Evolutionary conservation across 1,140 invertebrate species (phyloP).

Genomic region (Chironomus tepperi): DNA sequence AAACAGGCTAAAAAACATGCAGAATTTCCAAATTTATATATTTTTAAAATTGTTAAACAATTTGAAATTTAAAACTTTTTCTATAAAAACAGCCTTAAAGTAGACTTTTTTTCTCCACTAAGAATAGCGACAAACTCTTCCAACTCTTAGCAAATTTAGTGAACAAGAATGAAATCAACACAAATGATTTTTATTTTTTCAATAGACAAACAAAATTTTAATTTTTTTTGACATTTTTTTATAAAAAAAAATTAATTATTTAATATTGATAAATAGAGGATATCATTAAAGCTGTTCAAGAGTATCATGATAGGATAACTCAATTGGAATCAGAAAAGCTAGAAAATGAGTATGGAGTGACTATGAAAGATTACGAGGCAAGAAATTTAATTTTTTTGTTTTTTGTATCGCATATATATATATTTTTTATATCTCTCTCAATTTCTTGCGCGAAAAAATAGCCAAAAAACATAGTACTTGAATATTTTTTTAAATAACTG

Average conservation of each 20-base stretch:
- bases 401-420: background rate
- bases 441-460: too few species aligned
- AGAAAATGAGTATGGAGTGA: constrained; percentile 91
- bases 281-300: constrained; percentile 75
- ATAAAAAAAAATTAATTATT: background rate
- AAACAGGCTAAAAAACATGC: too few species aligned
- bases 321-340: constrained; percentile 90
- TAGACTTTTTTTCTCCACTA: too few species aligned
- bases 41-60: too few species aligned
- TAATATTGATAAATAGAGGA: constrained; percentile 51
- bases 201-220: background rate
- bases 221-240: background rate
- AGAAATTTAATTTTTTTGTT: constrained; percentile 32
- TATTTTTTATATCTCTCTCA: background rate
- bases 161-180: background rate
- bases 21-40: too few species aligned
- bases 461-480: too few species aligned
- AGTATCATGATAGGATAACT: constrained; percentile 78
- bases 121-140: too few species aligned
- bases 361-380: constrained; percentile 86
- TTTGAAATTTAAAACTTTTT: too few species aligned
- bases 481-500: too few species aligned
- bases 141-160: too few species aligned
- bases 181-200: background rate
- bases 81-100: too few species aligned